phyloP scores from a whole-genome alignment of 1,140 invertebrate genomes.

The Ceratina calcarata region DNA sequence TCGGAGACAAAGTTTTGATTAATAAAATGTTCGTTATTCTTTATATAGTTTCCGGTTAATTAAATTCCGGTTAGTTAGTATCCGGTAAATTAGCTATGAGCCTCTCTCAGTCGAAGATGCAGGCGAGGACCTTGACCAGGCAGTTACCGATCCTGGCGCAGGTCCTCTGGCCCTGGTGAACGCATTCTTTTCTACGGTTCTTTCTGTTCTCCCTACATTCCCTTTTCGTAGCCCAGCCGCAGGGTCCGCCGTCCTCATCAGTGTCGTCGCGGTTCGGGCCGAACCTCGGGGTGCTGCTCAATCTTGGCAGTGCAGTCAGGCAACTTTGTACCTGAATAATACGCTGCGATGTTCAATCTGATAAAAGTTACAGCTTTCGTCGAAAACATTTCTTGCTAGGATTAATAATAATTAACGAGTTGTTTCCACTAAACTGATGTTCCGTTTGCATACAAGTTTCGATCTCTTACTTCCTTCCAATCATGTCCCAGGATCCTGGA shows the following conservation, averaged over 20 bases:
- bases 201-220: conserved; percentile 75
- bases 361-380: background rate
- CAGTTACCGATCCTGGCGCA: conserved; percentile 76
- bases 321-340: conserved; percentile 39
- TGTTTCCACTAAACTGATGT: background rate
- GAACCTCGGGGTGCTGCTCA: conserved; percentile 63
- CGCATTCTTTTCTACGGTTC: conserved; percentile 76
- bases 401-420: too few relatives aligned
- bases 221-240: conserved; percentile 53
- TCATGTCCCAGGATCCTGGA: conserved; percentile 68
- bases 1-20: too few relatives aligned
- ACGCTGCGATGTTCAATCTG: background rate
- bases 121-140: conserved; percentile 75
- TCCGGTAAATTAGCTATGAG: background rate
- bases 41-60: too few relatives aligned
- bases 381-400: too few relatives aligned
- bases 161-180: conserved; percentile 70
- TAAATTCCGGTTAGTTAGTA: too few relatives aligned
- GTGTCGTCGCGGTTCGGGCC: background rate
- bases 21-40: too few relatives aligned
- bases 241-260: conserved; percentile 3
- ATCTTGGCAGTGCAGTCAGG: conserved; percentile 46
- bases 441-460: background rate
- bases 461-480: conserved; percentile 18
- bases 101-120: conserved; percentile 75